These are phyloP conservation scores for Rhea americana DNA, from an alignment of 2,113 vertebrate genomes.

Conservation along the genomic window DNA sequence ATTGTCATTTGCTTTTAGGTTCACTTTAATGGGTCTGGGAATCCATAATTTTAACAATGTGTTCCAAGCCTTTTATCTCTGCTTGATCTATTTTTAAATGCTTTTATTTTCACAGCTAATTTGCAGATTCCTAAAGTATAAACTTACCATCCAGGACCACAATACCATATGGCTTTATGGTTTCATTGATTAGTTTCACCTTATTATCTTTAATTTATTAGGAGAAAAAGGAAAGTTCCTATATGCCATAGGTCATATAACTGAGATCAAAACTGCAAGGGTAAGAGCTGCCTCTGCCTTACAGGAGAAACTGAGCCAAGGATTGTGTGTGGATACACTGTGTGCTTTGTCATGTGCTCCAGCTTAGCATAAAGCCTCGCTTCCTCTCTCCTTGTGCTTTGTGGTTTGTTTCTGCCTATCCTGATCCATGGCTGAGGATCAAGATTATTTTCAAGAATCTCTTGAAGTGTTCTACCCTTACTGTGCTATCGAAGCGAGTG, in stretches of 20 bases:
- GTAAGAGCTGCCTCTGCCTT: background rate
- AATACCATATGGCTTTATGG: slow-evolving; percentile 54
- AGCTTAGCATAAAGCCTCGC: background rate
- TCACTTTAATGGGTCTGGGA: slow-evolving; percentile 10
- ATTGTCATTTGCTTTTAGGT: slow-evolving; percentile 39
- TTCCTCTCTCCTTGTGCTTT: background rate
- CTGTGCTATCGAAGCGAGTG: background rate
- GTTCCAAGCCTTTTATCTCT: slow-evolving; percentile 57
- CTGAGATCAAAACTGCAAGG: background rate
- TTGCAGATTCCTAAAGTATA: slow-evolving; percentile 54
- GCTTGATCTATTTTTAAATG: slow-evolving; percentile 60
- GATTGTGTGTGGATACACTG: background rate
- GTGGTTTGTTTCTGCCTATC: background rate
- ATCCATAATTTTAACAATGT: slow-evolving; percentile 60
- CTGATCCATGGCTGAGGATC: background rate
- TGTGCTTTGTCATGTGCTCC: background rate
- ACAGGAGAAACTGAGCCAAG: background rate
- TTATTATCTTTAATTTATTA: slow-evolving; percentile 67
- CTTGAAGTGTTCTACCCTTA: background rate
- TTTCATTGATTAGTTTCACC: slow-evolving; percentile 71
- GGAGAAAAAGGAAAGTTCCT: slow-evolving; percentile 26
- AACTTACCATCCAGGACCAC: slow-evolving; percentile 38
- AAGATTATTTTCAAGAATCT: background rate
- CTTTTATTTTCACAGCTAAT: slow-evolving; percentile 68
- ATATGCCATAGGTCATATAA: slow-evolving; percentile 30